A percentile compares a stretch with the other conserved stretches of the same genome.
Conservation (phyloP, 2,113 vertebrate species). For the Gallinago media region DNA sequence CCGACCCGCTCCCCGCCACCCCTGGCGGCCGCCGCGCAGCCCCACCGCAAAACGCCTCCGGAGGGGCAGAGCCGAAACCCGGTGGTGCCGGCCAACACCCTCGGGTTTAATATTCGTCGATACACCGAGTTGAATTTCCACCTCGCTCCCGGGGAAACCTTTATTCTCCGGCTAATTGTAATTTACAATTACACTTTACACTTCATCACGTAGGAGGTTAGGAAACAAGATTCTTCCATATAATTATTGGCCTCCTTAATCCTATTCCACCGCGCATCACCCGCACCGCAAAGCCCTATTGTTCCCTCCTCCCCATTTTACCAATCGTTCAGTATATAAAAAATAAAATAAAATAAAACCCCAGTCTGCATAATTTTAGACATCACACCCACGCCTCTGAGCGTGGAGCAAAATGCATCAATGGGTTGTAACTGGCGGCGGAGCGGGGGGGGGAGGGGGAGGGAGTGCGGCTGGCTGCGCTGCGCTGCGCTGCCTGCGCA, state of each 20-base stretch:
- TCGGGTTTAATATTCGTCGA: neutral
- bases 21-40: neutral
- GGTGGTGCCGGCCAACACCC: neutral
- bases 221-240: constrained; percentile 44
- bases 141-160: neutral
- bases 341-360: neutral
- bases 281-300: constrained; percentile 7
- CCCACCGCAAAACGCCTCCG: neutral
- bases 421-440: neutral
- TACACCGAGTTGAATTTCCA: constrained; percentile 25
- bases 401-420: neutral
- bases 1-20: no score
- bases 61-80: neutral
- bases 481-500: neutral
- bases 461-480: neutral
- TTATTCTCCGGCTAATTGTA: constrained; percentile 39
- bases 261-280: neutral
- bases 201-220: constrained; percentile 12
- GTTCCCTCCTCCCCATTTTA: constrained; percentile 46
- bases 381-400: neutral
- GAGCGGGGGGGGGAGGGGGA: no score
- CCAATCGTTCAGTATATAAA: neutral
- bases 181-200: constrained; percentile 52
- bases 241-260: constrained; percentile 25
- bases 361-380: neutral